These are phyloP conservation scores for Aphidius gifuensis DNA, from an alignment of 1,140 invertebrate genomes.

Conservation along the genomic window DNA sequence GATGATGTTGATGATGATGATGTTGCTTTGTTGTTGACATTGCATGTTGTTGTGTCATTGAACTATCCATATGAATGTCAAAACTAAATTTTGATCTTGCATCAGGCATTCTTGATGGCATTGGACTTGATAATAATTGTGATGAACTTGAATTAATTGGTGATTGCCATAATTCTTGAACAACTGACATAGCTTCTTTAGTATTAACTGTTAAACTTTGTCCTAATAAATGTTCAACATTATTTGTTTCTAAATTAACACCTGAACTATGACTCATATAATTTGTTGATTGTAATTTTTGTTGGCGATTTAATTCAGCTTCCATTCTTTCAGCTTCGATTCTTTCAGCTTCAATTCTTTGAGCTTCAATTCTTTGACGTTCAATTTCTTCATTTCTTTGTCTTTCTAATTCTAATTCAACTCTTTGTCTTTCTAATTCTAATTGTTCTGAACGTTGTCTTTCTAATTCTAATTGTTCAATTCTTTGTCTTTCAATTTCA, in stretches of 20 bases:
- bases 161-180: constrained; percentile 50
- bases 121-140: constrained; percentile 32
- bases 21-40: constrained; percentile 45
- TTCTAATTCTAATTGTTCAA: constrained; percentile 35
- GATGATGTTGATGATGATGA: constrained; percentile 47
- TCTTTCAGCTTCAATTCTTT: constrained; percentile 35
- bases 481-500: constrained; percentile 35
- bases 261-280: constrained; percentile 39
- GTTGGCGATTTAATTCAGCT: constrained; percentile 40
- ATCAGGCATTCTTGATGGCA: constrained; percentile 37
- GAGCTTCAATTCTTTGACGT: constrained; percentile 15
- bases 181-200: constrained; percentile 56
- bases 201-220: constrained; percentile 61
- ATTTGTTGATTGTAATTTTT: constrained; percentile 39
- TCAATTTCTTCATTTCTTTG: constrained; percentile 30
- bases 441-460: constrained; percentile 31
- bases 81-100: constrained; percentile 47
- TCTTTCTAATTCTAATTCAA: constrained; percentile 38
- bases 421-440: constrained; percentile 34
- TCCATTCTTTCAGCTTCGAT: constrained; percentile 38
- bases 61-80: constrained; percentile 62
- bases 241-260: constrained; percentile 30
- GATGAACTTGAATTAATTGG: constrained; percentile 31
- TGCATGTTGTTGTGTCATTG: constrained; percentile 57
- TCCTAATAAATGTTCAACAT: constrained; percentile 41